Conservation (phyloP, 2,113 vertebrate species). For the Typhlomys cinereus region DNA sequence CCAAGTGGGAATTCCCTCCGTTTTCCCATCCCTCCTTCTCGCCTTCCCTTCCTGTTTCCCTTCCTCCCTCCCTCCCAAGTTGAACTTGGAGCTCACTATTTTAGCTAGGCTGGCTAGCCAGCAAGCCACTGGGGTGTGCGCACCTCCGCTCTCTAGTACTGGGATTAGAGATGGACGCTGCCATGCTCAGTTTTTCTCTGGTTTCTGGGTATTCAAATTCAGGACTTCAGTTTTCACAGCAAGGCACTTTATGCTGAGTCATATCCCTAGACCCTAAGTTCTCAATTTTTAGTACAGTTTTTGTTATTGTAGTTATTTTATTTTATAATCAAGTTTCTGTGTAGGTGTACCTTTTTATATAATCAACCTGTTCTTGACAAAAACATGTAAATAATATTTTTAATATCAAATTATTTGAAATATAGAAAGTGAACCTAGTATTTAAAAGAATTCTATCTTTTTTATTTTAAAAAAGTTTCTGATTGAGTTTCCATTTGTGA, state of each 20-base stretch:
- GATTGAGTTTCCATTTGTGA: slow-evolving; percentile 12
- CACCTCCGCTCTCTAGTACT: neutral
- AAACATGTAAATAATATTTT: slow-evolving; percentile 55
- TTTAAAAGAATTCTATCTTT: slow-evolving; percentile 30
- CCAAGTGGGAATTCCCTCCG: too few relatives aligned
- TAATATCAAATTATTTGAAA: slow-evolving; percentile 24
- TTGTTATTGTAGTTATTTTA: slow-evolving; percentile 17
- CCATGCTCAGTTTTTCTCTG: neutral
- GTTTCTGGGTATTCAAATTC: neutral
- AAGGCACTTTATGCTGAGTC: neutral
- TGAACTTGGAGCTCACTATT: neutral
- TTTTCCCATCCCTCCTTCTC: too few relatives aligned
- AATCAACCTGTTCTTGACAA: slow-evolving; percentile 51
- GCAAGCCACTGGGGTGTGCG: neutral
- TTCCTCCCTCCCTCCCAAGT: too few relatives aligned
- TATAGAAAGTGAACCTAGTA: slow-evolving; percentile 29
- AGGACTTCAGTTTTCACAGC: neutral
- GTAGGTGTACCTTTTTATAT: slow-evolving; percentile 55
- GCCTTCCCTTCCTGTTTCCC: too few relatives aligned
- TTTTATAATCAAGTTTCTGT: slow-evolving; percentile 56
- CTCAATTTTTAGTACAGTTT: neutral
- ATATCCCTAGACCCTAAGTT: neutral
- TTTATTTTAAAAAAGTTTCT: neutral
- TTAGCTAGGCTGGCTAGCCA: neutral
- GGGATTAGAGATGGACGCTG: neutral